A percentile compares a stretch with the other conserved stretches of the same genome.
These are phyloP conservation scores for Hydroisotoma schaefferi DNA, from an alignment of 2,888 invertebrate species.

Conservation along the genomic window DNA sequence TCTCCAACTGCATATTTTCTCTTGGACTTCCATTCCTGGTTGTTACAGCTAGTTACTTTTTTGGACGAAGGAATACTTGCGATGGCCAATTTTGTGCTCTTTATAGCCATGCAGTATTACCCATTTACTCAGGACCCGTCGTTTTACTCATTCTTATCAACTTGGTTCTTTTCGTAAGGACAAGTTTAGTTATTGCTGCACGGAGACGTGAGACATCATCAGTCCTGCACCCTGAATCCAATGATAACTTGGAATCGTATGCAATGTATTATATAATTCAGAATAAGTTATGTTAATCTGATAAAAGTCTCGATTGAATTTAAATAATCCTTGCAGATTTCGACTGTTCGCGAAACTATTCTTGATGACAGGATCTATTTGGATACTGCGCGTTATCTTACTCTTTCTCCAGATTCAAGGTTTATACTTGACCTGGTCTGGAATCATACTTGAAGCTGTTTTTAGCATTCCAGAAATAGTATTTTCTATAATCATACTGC, in stretches of 20 bases:
- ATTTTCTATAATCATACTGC: constrained; percentile 29
- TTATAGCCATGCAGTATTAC: constrained; percentile 21
- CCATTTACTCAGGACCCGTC: constrained; percentile 27
- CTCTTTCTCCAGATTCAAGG: constrained; percentile 28
- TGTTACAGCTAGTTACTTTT: constrained; percentile 20
- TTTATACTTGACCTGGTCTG: constrained; percentile 33
- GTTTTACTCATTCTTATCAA: constrained; percentile 25
- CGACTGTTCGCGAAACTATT: constrained; percentile 33
- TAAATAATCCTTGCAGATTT: constrained; percentile 20
- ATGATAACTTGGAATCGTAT: constrained; percentile 34
- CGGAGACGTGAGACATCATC: constrained; percentile 29
- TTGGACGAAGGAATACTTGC: constrained; percentile 6
- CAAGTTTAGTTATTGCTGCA: constrained; percentile 18
- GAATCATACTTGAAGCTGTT: constrained; percentile 22
- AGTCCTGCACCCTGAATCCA: constrained; percentile 19
- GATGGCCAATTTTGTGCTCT: constrained; percentile 20
- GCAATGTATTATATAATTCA: constrained; percentile 6
- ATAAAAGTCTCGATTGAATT: not conserved
- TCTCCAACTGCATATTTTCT: constrained; percentile 26
- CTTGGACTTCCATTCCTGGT: constrained; percentile 22
- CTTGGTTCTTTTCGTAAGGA: constrained; percentile 31
- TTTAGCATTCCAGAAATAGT: constrained; percentile 35
- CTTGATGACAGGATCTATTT: constrained; percentile 33
- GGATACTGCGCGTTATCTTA: constrained; percentile 27
- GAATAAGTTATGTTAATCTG: not conserved